Evolutionary conservation across 2,797 vertebrate genomes (phyloP).

Genomic region (Cygnus olor): DNA sequence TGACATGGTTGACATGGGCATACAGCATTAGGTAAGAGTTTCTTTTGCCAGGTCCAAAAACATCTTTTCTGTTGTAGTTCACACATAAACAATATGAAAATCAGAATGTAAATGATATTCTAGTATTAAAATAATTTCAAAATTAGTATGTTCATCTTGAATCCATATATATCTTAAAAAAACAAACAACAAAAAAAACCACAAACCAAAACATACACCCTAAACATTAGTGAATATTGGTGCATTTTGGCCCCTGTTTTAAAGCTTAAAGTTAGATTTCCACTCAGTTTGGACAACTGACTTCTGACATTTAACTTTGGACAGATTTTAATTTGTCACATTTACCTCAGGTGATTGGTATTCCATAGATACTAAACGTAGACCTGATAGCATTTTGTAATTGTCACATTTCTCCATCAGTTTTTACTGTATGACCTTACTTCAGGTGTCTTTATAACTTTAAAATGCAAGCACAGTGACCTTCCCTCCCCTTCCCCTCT

Average conservation of each 20-base stretch:
- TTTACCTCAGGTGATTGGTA: neutral
- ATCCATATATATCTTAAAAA: neutral
- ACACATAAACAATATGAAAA: neutral
- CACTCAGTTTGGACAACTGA: neutral
- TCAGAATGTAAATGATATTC: neutral
- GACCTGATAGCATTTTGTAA: neutral
- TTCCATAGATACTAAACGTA: neutral
- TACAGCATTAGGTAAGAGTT: neutral
- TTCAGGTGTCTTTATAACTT: neutral
- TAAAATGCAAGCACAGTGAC: neutral
- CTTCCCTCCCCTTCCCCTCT: neutral
- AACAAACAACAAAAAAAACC: no score
- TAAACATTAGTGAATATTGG: neutral
- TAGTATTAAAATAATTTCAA: rapidly evolving
- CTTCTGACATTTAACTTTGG: neutral
- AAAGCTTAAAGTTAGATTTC: neutral
- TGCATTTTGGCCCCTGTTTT: neutral
- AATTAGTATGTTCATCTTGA: neutral
- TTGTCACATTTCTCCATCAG: neutral
- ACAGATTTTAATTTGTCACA: neutral
- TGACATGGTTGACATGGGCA: rapidly evolving
- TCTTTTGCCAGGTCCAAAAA: neutral
- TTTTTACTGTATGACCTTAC: neutral
- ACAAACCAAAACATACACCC: no score
- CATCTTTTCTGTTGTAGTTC: neutral